Percentiles rank a stretch among this genome's conserved stretches.
These are phyloP conservation scores for Rutilus rutilus DNA, from an alignment of 2,113 vertebrate genomes.

Conservation along the genomic window DNA sequence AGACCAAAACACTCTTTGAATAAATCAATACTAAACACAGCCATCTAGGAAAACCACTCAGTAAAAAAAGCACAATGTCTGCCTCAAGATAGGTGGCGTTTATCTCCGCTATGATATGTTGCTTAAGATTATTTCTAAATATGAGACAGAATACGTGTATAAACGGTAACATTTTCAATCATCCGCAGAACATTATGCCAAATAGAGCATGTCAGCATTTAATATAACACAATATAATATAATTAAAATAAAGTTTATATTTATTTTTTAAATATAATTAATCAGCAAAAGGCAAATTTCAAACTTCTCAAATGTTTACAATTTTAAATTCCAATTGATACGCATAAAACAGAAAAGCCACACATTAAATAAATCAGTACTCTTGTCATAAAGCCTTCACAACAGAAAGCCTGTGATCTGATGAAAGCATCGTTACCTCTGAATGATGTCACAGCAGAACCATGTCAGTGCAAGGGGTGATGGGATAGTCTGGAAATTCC, in stretches of 20 bases:
- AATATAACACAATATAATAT: neutral
- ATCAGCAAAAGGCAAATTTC: neutral
- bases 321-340: neutral
- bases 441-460: conserved; percentile 60
- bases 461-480: conserved; percentile 27
- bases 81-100: neutral
- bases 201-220: neutral
- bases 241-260: neutral
- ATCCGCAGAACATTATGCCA: no score
- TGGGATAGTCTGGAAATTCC: conserved; percentile 45
- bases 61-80: neutral
- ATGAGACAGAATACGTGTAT: neutral
- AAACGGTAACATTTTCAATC: neutral
- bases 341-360: neutral
- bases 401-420: conserved; percentile 17
- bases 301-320: neutral
- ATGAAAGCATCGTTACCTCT: conserved; percentile 70
- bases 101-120: conserved; percentile 5
- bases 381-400: conserved; percentile 29
- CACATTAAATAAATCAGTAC: neutral
- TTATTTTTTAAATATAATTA: neutral
- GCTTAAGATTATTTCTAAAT: neutral
- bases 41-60: conserved; percentile 36
- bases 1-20: conserved; percentile 43
- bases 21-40: conserved; percentile 59